A percentile compares a stretch with the other conserved stretches of the same genome.
Evolutionary conservation across 2,888 invertebrate genomes (phyloP).

Genomic region (Pyrgus malvae): DNA sequence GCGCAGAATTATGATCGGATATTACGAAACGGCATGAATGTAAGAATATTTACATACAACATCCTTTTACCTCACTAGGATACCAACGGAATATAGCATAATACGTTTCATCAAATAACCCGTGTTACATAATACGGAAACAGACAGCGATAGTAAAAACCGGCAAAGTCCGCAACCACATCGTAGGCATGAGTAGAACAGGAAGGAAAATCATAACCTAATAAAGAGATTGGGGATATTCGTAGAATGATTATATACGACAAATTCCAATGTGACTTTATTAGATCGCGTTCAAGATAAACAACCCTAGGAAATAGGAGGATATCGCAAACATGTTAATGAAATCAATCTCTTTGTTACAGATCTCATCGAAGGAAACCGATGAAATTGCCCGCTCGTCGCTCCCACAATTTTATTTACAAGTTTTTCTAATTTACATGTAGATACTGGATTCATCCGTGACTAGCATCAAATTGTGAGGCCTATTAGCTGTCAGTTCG

Average conservation of each 20-base stretch:
- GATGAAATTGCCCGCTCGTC: conserved; percentile 39
- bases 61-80: not conserved
- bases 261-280: conserved; percentile 34
- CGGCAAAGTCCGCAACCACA: not conserved
- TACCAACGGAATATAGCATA: not conserved
- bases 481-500: conserved; percentile 46
- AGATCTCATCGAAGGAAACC: conserved; percentile 39
- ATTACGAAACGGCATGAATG: not conserved
- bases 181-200: conserved; percentile 16
- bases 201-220: conserved; percentile 20
- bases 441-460: conserved; percentile 64
- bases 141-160: conserved; percentile 1
- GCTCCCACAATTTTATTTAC: conserved; percentile 54
- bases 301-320: conserved; percentile 40
- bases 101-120: not conserved
- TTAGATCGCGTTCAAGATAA: conserved; percentile 41
- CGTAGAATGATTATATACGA: conserved; percentile 36
- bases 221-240: conserved; percentile 28
- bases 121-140: conserved; percentile 7
- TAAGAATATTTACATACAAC: conserved; percentile 10
- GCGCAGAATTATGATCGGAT: conserved; percentile 14
- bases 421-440: conserved; percentile 68
- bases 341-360: conserved; percentile 62
- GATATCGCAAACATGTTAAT: conserved; percentile 47
- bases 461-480: conserved; percentile 61